Conservation (phyloP, 92 coral and sea anemone genomes). For the Hydrozoanthus gracilis region DNA sequence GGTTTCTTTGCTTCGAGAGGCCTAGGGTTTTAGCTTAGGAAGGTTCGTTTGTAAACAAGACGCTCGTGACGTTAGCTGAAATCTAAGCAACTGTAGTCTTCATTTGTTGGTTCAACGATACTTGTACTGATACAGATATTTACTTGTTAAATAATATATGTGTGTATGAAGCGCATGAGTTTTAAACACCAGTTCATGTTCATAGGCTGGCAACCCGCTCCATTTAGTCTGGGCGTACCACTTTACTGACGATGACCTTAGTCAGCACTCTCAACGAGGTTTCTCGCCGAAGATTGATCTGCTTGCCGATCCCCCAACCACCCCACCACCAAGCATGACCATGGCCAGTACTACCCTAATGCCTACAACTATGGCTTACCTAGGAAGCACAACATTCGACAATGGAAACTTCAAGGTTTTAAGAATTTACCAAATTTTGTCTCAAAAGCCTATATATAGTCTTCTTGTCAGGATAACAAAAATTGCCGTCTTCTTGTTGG, state of each 20-base stretch:
- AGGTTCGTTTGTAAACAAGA: too few species aligned
- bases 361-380: neutral
- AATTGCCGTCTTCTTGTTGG: too few species aligned
- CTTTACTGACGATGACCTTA: neutral
- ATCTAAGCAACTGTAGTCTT: too few species aligned
- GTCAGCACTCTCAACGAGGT: neutral
- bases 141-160: neutral
- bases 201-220: neutral
- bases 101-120: too few species aligned
- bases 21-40: too few species aligned
- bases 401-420: neutral
- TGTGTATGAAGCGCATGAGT: neutral
- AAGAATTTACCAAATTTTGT: neutral
- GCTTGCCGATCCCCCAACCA: neutral
- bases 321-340: neutral
- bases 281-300: neutral
- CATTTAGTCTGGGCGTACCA: neutral
- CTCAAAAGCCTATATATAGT: too few species aligned
- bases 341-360: neutral
- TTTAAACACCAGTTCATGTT: too few species aligned
- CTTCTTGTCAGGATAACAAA: too few species aligned
- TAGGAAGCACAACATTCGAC: neutral
- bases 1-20: too few species aligned
- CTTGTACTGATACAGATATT: neutral
- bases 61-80: too few species aligned